phyloP scores from a whole-genome alignment of 2,113 vertebrate genomes.

The Pedetes capensis region DNA sequence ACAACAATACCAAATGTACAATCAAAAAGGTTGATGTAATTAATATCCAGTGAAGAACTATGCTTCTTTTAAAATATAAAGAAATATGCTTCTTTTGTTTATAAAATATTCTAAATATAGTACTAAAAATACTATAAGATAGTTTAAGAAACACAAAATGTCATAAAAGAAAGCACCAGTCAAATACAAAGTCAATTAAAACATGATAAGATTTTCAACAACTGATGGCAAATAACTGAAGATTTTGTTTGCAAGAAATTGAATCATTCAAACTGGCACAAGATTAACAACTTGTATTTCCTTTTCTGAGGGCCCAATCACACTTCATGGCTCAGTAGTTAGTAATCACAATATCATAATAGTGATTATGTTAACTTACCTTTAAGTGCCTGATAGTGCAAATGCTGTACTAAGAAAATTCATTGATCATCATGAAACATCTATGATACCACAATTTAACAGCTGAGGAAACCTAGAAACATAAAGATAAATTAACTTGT shows the following conservation, averaged over 20 bases:
- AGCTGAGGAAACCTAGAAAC: neutral
- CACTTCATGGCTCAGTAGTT: neutral
- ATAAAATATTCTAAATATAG: neutral
- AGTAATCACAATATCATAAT: neutral
- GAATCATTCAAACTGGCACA: neutral
- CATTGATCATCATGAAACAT: neutral
- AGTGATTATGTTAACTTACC: neutral
- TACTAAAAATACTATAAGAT: neutral
- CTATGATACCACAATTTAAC: neutral
- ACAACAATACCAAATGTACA: too few species aligned
- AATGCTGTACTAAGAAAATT: neutral
- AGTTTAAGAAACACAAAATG: constrained; percentile 1
- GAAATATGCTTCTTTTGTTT: neutral
- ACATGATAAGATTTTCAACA: constrained; percentile 14
- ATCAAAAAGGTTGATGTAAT: neutral
- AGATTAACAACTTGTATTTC: neutral
- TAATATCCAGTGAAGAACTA: neutral
- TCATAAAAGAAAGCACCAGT: neutral
- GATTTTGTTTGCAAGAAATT: neutral
- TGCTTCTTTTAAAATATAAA: neutral
- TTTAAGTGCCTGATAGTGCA: neutral
- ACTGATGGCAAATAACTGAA: neutral
- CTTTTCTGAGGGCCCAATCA: neutral
- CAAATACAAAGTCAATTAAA: constrained; percentile 5
- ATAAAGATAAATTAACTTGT: neutral